phyloP scores from a whole-genome alignment of 2,888 invertebrate genomes.

The Clistopyga incitator region DNA sequence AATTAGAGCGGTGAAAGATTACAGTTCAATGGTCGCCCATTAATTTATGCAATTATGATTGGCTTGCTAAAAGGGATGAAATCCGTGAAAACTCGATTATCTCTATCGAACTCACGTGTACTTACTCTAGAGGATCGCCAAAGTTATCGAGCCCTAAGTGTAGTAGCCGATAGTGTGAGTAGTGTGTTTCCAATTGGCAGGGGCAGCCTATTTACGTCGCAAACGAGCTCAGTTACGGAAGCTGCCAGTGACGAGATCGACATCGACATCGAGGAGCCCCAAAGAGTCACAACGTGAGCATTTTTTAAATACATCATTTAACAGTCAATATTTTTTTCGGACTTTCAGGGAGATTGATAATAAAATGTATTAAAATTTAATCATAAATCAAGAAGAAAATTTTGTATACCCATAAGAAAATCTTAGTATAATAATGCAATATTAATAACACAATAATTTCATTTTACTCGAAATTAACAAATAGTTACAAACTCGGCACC shows the following conservation, averaged over 20 bases:
- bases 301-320: slow-evolving; percentile 20
- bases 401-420: too few species aligned
- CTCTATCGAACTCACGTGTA: background rate
- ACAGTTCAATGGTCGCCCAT: too few species aligned
- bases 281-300: slow-evolving; percentile 88
- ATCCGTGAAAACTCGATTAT: background rate
- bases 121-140: slow-evolving; percentile 41
- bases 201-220: slow-evolving; percentile 84
- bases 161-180: slow-evolving; percentile 77
- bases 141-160: slow-evolving; percentile 53
- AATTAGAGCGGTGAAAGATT: too few species aligned
- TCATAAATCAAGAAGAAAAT: too few species aligned
- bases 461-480: too few species aligned
- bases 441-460: too few species aligned
- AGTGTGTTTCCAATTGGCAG: slow-evolving; percentile 81
- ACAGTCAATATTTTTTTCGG: too few species aligned
- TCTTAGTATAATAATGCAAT: too few species aligned
- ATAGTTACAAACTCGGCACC: too few species aligned
- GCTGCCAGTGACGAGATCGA: slow-evolving; percentile 90
- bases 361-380: too few species aligned
- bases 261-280: slow-evolving; percentile 87
- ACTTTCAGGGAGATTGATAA: too few species aligned
- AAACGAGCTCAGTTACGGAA: slow-evolving; percentile 89
- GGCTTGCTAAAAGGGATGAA: background rate
- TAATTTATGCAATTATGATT: background rate